Conservation (phyloP, 1,140 invertebrate genomes). For the Tribolium castaneum region DNA sequence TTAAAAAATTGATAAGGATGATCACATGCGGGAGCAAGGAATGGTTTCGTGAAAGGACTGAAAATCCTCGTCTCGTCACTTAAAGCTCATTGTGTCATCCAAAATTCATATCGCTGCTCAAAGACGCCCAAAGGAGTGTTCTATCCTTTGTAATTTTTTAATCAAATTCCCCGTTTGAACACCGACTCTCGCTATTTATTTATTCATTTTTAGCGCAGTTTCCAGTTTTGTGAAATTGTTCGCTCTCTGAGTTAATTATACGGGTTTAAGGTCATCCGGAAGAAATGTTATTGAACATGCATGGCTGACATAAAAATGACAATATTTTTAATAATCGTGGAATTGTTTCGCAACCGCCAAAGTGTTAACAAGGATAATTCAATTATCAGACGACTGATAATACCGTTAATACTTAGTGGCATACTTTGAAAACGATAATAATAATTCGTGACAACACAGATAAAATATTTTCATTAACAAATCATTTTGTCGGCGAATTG, state of each 20-base stretch:
- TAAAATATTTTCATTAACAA: constrained; percentile 17
- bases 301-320: neutral
- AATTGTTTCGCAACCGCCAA: neutral
- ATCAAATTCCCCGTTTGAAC: constrained; percentile 32
- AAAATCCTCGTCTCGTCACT: neutral
- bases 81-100: neutral
- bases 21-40: neutral
- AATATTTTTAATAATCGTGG: neutral
- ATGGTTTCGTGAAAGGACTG: neutral
- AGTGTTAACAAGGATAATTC: neutral
- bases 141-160: constrained; percentile 25
- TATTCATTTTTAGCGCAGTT: constrained; percentile 16
- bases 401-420: constrained; percentile 1
- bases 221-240: neutral
- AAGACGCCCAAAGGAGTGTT: neutral
- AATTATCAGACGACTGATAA: constrained; percentile 5
- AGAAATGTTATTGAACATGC: neutral
- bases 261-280: neutral
- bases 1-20: neutral
- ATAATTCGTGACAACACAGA: constrained; percentile 9
- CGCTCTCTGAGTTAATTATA: neutral
- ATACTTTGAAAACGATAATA: constrained; percentile 13
- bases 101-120: neutral
- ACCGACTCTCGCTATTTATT: constrained; percentile 3
- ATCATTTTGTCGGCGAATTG: constrained; percentile 5